Base-by-base conservation (phyloP, 2,888 invertebrate species). In the Prosapia bicincta region DNA sequence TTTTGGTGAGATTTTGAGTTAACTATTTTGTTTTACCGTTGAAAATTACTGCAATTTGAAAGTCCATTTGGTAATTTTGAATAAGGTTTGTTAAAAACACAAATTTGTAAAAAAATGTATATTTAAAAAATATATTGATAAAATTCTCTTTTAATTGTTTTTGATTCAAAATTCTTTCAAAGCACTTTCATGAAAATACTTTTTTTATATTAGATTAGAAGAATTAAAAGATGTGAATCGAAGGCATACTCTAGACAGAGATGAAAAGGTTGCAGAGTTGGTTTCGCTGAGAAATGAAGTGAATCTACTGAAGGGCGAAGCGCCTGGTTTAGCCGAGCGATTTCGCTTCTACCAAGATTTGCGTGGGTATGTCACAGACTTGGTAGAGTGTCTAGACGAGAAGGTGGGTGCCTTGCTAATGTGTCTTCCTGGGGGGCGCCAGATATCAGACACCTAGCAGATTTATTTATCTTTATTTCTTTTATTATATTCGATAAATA, bases 321-420 rank as follows among this genome's bases (percentile, higher is more conserved):
- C 88, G 74, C 91, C 91, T 23, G 85, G 85, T 77, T 90, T 96
- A 74, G 95, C 95, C 80, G 91, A 92, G 76, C 92, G 94, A 81
- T 98, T 96, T 89, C 88, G 91, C 83, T 94, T 97, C 87, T 98
- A 97, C 88, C 98, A 99, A 89, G 95, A 97, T 87, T 91, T 96
- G 83, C 91, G 96, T 85, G 96, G 96, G 83, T 99, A 97, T 89
- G 91, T 97, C 84, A 94, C 94, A 81, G 97, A 98, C 90, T 92
- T 98, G 86, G 92, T 98, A 85, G 98, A 99, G 88, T 99, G 98
- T 88, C 89, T 98, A 83, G 96, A 97, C 85, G 97, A 98, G 88
- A 99, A 99, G 93, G 96, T 97, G 81, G 81, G 82, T 81, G 74
- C 80, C 73, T 76, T 77, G 71, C 69, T 78, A 71, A 71, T 75